phyloP scores from a whole-genome alignment of 2,113 vertebrate genomes.

The Scolopax mira region DNA sequence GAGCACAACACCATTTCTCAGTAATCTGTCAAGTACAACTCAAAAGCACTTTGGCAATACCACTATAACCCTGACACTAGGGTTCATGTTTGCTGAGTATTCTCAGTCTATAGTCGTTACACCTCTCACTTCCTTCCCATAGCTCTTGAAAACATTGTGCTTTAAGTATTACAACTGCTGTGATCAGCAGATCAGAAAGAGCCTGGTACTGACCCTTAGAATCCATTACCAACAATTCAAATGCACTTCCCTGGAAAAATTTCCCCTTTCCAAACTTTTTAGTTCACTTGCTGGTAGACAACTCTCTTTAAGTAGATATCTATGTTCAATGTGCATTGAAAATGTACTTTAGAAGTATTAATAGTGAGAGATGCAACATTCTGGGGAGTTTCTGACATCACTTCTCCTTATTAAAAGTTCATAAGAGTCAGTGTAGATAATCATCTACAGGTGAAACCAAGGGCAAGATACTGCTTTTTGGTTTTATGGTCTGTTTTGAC shows the following conservation, averaged over 20 bases:
- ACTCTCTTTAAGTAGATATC: not conserved
- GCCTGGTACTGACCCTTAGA: not conserved
- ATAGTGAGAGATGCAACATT: not conserved
- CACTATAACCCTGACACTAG: not conserved
- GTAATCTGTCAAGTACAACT: not conserved
- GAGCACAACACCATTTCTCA: not conserved
- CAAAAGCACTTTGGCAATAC: not conserved
- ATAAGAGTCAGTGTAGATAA: not conserved
- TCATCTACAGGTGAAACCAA: not conserved
- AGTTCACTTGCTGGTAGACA: not conserved
- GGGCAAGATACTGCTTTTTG: not conserved
- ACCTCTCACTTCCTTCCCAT: slow-evolving; percentile 56
- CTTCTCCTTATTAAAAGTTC: not conserved
- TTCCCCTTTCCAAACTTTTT: not conserved
- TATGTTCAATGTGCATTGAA: not conserved
- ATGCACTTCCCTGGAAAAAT: not conserved
- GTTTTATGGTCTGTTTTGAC: not conserved
- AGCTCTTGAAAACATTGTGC: slow-evolving; percentile 12
- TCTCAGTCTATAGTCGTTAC: not conserved
- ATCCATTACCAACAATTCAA: not conserved
- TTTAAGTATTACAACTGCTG: not conserved
- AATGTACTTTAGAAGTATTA: not conserved
- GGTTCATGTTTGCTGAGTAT: not conserved
- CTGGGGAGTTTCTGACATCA: not conserved
- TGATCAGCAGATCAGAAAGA: not conserved